Evolutionary conservation across 2,888 invertebrate species (phyloP), one percentile per base, ranked within the genome.

Genomic region (Notocelia uddmanniana): DNA sequence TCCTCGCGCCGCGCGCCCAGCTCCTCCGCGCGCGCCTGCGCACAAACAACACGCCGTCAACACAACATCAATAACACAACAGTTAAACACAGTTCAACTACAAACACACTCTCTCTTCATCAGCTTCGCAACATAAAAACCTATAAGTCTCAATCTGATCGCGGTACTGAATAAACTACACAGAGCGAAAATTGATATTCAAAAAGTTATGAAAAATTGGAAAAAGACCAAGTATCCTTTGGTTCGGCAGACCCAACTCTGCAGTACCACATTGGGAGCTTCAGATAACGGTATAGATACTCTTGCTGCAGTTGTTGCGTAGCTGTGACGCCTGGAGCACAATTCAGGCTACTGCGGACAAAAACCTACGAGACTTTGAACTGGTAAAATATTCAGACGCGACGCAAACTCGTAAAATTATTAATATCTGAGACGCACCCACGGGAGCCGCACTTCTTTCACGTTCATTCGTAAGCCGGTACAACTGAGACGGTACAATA

Each of bases 11-110:
- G 71, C 71, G 60, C 67, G 60, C 60, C 54, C 41, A 72, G 59
- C 67, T 67, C 71, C 58, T 72, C 71, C 37, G 58, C 5, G 15
- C 64, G 70, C 70, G 70, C 70, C 70, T 70, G 70, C 41, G 18
- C 50, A 59, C 50, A 64, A 11, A 66, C n/a, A n/a, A 63, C 57
- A 13, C 55, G 1, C 2, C 50, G 3, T 48, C 11, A 60, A 37
- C 50, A 41, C 52, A 18, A 21, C 34, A 48, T 3, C n/a, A n/a
- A 60, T 23, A 60, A 23, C 21, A 37, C 41, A 41, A 41, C n/a
- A n/a, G n/a, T n/a, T n/a, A n/a, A n/a, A n/a, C n/a, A n/a, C n/a
- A n/a, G n/a, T n/a, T n/a, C n/a, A n/a, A n/a, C 41, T 6, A 3
- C 15, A 41, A 3, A 45, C n/a, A 45, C n/a, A 45, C 45, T 45